Evolutionary conservation across 2,888 invertebrate genomes (phyloP), one percentile per base, ranked within the genome.

Genomic region (Microplitis manilae): DNA sequence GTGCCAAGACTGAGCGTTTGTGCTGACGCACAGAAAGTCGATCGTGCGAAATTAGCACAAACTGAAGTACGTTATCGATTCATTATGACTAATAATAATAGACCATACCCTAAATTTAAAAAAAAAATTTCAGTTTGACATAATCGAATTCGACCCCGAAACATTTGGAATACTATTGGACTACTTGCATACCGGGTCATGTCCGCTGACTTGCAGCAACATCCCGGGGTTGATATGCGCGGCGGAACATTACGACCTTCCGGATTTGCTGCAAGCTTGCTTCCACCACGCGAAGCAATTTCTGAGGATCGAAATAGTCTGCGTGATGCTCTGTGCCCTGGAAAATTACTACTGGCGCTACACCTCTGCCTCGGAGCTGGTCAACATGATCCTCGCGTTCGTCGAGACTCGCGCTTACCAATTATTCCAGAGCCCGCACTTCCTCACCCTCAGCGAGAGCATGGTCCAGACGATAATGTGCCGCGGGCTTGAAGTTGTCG

Each of bases 331-430:
- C 76, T 96, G 96, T 90, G 95, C 96, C 65, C 91, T 97, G 88
- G 97, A 97, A 90, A 97, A 97, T 90, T 97, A 97, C 90, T 97
- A 96, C 90, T 97, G 97, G 97, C 93, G 97, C 81, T 97, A 97
- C 90, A 97, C 96, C 59, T 97, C 97, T 77, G 97, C 97, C 68
- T 96, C 96, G 39, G 97, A 97, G 90, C 91, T 97, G 86, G 97
- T 97, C 82, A 97, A 97, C 91, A 97, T 97, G 96, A 97, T 97
- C 85, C 91, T 97, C 79, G 95, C 96, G 30, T 97, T 96, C 90
- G 95, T 96, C 70, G 97, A 97, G 90, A 95, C 96, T 79, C 93
- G 96, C 86, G 96, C 97, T 7, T 95, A 95, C 85, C 94, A 95
- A 83, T 91, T 97, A 75, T 97, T 97, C 90, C 95, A 95, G 86